Evolutionary conservation across 2,888 invertebrate genomes (phyloP).

Genomic region (Drosophila pegasa): DNA sequence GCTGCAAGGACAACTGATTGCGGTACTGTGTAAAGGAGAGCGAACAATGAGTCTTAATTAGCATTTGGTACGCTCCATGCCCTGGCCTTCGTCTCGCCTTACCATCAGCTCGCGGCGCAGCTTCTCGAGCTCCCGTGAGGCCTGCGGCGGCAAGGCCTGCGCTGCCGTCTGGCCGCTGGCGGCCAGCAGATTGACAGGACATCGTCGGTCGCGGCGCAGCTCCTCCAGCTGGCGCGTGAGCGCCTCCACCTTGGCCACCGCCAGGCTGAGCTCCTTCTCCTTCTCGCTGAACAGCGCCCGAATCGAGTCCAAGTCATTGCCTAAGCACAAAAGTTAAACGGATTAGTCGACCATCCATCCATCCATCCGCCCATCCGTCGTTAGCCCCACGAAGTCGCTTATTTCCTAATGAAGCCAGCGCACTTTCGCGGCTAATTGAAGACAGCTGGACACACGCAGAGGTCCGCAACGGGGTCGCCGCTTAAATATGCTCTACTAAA

Average conservation of each 20-base stretch:
- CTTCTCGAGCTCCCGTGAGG: constrained; percentile 95
- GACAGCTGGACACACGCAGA: neutral
- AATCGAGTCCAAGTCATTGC: constrained; percentile 97
- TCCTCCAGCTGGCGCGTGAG: constrained; percentile 97
- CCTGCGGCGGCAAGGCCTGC: constrained; percentile 88
- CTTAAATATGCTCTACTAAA: constrained; percentile 11
- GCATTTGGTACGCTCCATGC: neutral
- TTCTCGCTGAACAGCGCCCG: constrained; percentile 98
- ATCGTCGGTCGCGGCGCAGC: constrained; percentile 89
- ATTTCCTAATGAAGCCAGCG: constrained; percentile 23
- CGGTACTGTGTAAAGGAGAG: constrained; percentile 89
- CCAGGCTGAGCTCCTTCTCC: constrained; percentile 97
- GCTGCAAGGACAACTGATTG: constrained; percentile 97
- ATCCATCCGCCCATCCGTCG: neutral
- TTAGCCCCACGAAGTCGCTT: neutral
- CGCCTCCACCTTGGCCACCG: constrained; percentile 99
- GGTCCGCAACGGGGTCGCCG: neutral
- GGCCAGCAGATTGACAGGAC: constrained; percentile 85
- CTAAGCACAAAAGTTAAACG: constrained; percentile 85
- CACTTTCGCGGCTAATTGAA: constrained; percentile 36
- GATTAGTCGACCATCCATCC: constrained; percentile 36
- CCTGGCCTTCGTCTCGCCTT: constrained; percentile 76
- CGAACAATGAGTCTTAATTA: constrained; percentile 12
- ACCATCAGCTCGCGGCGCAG: constrained; percentile 96
- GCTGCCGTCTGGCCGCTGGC: constrained; percentile 68